Conservation (phyloP, 1,140 invertebrate genomes). For the Cyclargus thomasi region DNA sequence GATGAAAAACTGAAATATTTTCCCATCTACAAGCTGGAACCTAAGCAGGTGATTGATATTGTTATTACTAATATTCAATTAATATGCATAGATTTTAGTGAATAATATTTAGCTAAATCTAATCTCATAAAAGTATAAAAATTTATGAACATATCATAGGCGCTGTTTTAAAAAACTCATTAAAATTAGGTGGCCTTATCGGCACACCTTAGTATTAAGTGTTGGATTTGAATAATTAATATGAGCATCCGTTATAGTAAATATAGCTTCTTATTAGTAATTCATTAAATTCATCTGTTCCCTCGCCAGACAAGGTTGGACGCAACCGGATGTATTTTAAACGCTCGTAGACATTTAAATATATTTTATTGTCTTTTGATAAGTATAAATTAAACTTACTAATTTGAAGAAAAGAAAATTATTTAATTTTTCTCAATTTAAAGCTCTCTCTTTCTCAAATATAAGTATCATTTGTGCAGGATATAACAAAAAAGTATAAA, state of each 20-base stretch:
- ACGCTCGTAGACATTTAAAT: not conserved
- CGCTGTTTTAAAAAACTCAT: not conserved
- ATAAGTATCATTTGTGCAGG: too few relatives aligned
- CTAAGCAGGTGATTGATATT: too few relatives aligned
- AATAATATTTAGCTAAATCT: not conserved
- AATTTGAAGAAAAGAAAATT: not conserved
- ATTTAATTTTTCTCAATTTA: too few relatives aligned
- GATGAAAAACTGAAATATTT: too few relatives aligned
- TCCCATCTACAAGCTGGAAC: too few relatives aligned
- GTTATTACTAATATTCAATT: too few relatives aligned
- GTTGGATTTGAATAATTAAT: constrained; percentile 1
- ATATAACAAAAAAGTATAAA: too few relatives aligned
- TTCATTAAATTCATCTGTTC: not conserved
- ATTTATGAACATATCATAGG: not conserved
- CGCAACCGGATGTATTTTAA: not conserved
- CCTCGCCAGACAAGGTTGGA: not conserved
- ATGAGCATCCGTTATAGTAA: not conserved
- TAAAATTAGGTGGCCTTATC: not conserved
- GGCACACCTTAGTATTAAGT: not conserved
- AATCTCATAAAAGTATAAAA: not conserved
- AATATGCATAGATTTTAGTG: not conserved
- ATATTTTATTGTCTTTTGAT: not conserved
- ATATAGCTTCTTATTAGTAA: not conserved
- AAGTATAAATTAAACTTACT: not conserved
- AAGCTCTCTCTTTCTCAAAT: too few relatives aligned